These are phyloP conservation scores for Heterotilapia buettikoferi DNA, from an alignment of 2,113 vertebrate genomes.

Conservation along the genomic window DNA sequence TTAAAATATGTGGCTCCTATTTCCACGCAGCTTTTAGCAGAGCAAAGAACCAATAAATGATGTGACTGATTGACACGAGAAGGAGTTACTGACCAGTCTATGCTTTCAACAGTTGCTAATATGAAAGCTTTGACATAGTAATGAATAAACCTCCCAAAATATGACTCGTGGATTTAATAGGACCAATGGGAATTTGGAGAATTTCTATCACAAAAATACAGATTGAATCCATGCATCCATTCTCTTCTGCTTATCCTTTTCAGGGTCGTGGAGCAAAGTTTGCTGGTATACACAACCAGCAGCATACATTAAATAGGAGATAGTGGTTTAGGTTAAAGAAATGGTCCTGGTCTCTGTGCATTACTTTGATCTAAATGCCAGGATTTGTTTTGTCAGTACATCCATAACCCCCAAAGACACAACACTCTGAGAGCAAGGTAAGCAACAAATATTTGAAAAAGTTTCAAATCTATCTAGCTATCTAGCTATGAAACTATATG, in stretches of 20 bases:
- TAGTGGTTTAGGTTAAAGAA: background rate
- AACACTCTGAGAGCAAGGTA: background rate
- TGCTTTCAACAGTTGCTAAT: background rate
- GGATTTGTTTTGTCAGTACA: background rate
- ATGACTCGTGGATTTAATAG: background rate
- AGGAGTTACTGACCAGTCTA: background rate
- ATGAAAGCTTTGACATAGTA: background rate
- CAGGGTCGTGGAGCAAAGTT: background rate
- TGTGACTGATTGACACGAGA: slow-evolving; percentile 9
- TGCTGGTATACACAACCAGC: background rate
- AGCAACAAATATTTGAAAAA: rapidly evolving
- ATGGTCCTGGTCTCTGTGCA: background rate
- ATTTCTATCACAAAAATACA: background rate
- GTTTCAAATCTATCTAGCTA: background rate
- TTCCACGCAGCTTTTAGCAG: slow-evolving; percentile 39
- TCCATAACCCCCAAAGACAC: background rate
- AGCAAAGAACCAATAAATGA: slow-evolving; percentile 39
- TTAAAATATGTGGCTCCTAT: background rate
- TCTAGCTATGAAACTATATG: background rate
- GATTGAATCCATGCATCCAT: background rate
- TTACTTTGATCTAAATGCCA: background rate
- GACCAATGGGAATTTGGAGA: background rate
- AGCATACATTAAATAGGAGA: background rate
- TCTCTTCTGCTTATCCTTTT: background rate
- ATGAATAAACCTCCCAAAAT: background rate